A percentile compares a stretch with the other conserved stretches of the same genome.
These are phyloP conservation scores for Ctenicera cuprea DNA, from an alignment of 2,888 invertebrate genomes.

Conservation along the genomic window DNA sequence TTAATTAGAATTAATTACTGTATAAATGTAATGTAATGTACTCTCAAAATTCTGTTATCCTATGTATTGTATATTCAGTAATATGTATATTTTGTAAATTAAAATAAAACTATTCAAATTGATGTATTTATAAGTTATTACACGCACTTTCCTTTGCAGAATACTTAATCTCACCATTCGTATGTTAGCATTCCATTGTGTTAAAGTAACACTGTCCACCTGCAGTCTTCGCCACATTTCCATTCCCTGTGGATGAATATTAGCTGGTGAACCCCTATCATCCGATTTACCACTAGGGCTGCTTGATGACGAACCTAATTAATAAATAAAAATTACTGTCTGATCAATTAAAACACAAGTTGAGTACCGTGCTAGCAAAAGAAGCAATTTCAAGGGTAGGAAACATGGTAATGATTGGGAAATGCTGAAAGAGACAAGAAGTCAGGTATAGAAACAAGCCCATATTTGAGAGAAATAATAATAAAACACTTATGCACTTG, in stretches of 20 bases:
- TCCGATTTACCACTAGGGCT: conserved; percentile 71
- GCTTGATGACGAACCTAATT: conserved; percentile 65
- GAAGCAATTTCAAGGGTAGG: not conserved
- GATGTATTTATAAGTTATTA: not conserved
- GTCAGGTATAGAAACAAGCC: not conserved
- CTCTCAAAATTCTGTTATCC: no score
- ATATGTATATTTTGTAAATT: not conserved
- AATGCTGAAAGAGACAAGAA: no score
- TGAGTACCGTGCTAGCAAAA: not conserved
- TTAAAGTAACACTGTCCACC: conserved; percentile 81
- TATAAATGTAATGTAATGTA: no score
- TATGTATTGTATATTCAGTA: no score
- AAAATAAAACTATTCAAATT: not conserved
- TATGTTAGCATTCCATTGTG: conserved; percentile 87
- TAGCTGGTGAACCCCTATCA: conserved; percentile 71
- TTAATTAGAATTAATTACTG: no score
- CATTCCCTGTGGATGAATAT: conserved; percentile 68
- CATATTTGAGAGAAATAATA: not conserved
- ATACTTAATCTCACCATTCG: conserved; percentile 75
- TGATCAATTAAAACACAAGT: not conserved
- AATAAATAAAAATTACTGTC: not conserved
- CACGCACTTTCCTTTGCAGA: not conserved
- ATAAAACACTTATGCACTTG: no score
- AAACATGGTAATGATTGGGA: not conserved
- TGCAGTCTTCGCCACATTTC: conserved; percentile 79